Base-by-base conservation (phyloP, 2,797 vertebrate genomes). In the Sebastes melanostomus region DNA sequence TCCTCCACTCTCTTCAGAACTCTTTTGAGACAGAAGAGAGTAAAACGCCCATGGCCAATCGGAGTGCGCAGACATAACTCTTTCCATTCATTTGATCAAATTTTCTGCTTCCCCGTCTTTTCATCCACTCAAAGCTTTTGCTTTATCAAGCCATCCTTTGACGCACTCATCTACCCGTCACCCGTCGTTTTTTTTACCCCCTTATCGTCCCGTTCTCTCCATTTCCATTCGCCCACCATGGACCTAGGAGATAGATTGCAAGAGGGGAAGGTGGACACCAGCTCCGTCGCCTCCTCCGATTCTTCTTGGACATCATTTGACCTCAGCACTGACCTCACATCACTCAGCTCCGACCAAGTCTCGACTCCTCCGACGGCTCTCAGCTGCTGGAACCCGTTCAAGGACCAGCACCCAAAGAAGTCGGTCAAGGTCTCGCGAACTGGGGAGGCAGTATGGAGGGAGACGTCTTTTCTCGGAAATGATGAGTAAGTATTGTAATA, bases 391-490 rank as follows among this genome's bases (percentile, higher is more conserved):
- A 70, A 78, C 56, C 65, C 10, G 1, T 38, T 77, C 0, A 78
- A 77, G 22, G 66, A 84, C 29, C 80, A 2, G 3, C 36, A 5
- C 4, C 32, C 20, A 0, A 78, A 58, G 66, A 86, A 32, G 52
- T 38, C 74, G 2, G 38, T 13, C 25, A 69, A 62, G n/a, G 71
- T 65, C 4, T 66, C 75, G 36, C 75, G 34, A 5, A 46, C n/a
- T 30, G 4, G 18, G 54, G 8, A 46, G 27, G 32, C 60, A 0
- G 71, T 27, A 6, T 94, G 94, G 94, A 81, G 80, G 65, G 94
- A 95, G 85, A 94, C 94, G 0, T 94, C 93, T 66, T 94, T 95
- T 77, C 90, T 94, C 3, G 91, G 89, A 52, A 66, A 84, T 50
- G 89, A 93, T 38, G 73, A 92, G 94, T 95, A 84, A 93, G 93